phyloP scores from a whole-genome alignment of 2,888 invertebrate genomes.

The Crossocerus cetratus region DNA sequence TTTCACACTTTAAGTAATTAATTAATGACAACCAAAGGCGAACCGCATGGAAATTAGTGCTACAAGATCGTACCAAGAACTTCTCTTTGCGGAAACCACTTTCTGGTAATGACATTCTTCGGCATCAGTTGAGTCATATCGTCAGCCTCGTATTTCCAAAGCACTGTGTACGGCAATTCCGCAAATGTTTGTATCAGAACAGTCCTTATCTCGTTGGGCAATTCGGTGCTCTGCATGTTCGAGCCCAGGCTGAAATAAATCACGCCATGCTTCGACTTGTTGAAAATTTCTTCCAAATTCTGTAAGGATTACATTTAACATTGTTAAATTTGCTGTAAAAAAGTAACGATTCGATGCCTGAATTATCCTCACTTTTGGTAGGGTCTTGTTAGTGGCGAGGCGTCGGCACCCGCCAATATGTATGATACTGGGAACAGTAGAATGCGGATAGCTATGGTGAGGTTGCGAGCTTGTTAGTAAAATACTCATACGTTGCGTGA shows the following conservation, averaged over 20 bases:
- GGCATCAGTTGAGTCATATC: conserved; percentile 26
- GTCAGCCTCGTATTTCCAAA: conserved; percentile 56
- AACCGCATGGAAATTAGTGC: background rate
- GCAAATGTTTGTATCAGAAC: conserved; percentile 46
- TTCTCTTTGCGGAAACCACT: conserved; percentile 59
- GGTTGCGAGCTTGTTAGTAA: conserved; percentile 78
- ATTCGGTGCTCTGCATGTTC: conserved; percentile 23
- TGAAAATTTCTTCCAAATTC: conserved; percentile 49
- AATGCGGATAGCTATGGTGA: conserved; percentile 77
- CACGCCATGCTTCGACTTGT: conserved; percentile 54
- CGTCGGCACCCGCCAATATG: conserved; percentile 77
- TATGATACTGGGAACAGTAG: conserved; percentile 77
- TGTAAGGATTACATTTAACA: conserved; percentile 23
- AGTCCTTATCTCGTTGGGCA: conserved; percentile 16
- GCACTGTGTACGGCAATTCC: conserved; percentile 50
- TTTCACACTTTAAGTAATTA: background rate
- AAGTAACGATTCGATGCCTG: background rate
- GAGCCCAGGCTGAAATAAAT: conserved; percentile 60
- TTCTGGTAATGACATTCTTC: conserved; percentile 44
- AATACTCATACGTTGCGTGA: conserved; percentile 65
- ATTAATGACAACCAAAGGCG: background rate
- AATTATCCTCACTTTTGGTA: background rate
- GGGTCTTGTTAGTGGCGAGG: background rate
- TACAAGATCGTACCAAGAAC: conserved; percentile 49
- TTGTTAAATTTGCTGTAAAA: background rate